A percentile compares a stretch with the other conserved stretches of the same genome.
Conservation (phyloP, 2,797 vertebrate genomes). For the Prionace glauca region DNA sequence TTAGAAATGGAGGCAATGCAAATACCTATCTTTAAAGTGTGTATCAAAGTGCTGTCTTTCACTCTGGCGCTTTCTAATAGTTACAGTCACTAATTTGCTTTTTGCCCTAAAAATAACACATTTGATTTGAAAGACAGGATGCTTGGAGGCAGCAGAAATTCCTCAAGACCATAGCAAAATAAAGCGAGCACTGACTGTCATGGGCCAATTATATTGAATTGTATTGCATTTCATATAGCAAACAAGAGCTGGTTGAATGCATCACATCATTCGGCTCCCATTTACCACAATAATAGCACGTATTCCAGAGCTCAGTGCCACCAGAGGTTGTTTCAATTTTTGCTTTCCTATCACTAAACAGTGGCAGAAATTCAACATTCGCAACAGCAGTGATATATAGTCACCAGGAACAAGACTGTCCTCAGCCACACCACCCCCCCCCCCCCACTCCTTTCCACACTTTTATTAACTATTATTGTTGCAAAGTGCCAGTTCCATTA, state of each 20-base stretch:
- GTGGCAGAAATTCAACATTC: not conserved
- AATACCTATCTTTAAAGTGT: not conserved
- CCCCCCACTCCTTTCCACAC: too few relatives aligned
- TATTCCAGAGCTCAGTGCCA: not conserved
- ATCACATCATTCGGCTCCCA: not conserved
- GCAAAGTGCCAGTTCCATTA: not conserved
- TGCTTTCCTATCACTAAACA: not conserved
- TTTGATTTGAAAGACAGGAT: not conserved
- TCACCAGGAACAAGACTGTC: not conserved
- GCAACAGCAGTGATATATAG: not conserved
- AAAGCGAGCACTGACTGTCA: not conserved
- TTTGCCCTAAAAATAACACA: not conserved
- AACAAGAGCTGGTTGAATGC: not conserved
- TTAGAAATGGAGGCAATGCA: not conserved
- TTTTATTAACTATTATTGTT: not conserved
- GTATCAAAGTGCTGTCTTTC: not conserved
- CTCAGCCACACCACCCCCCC: not conserved
- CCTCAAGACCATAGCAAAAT: not conserved
- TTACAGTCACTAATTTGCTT: not conserved
- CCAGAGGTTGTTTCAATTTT: not conserved
- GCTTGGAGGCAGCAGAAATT: not conserved
- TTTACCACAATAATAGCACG: not conserved
- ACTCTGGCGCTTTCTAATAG: not conserved
- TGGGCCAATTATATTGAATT: conserved; percentile 10
- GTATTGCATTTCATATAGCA: not conserved